phyloP scores from a whole-genome alignment of 2,113 vertebrate genomes.

The Chrysochloris asiatica region DNA sequence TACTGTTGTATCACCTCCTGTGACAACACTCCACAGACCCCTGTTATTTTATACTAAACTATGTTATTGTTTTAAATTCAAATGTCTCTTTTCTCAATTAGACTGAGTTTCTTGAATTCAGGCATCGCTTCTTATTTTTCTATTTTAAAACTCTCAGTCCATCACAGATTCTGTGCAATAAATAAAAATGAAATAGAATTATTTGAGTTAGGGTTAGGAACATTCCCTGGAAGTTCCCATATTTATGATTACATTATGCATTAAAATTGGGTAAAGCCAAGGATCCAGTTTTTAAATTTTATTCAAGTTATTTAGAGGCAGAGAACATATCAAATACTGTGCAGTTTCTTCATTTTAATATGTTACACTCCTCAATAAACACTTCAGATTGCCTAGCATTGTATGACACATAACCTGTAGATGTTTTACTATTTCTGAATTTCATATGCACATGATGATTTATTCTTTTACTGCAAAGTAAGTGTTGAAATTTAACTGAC shows the following conservation, averaged over 20 bases:
- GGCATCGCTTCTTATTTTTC: not conserved
- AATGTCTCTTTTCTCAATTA: too few species aligned
- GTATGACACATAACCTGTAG: not conserved
- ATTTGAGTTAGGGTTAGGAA: not conserved
- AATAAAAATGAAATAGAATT: not conserved
- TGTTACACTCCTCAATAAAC: not conserved
- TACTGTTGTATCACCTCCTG: too few species aligned
- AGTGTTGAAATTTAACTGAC: not conserved
- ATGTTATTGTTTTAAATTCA: too few species aligned
- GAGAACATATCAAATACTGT: not conserved
- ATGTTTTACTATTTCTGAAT: not conserved
- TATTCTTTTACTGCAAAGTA: slow-evolving; percentile 43
- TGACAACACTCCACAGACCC: too few species aligned
- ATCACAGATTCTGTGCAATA: not conserved
- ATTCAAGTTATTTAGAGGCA: not conserved
- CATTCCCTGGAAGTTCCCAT: not conserved
- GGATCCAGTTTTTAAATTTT: not conserved
- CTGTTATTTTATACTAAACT: too few species aligned
- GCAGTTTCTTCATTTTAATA: not conserved
- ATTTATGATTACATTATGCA: not conserved
- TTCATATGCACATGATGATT: too few species aligned
- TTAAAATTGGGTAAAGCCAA: not conserved
- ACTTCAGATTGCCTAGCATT: not conserved
- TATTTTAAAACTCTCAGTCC: too few species aligned
- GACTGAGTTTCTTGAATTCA: not conserved